Base-by-base conservation (phyloP, 2,888 invertebrate genomes). In the Drosophila incognita region DNA sequence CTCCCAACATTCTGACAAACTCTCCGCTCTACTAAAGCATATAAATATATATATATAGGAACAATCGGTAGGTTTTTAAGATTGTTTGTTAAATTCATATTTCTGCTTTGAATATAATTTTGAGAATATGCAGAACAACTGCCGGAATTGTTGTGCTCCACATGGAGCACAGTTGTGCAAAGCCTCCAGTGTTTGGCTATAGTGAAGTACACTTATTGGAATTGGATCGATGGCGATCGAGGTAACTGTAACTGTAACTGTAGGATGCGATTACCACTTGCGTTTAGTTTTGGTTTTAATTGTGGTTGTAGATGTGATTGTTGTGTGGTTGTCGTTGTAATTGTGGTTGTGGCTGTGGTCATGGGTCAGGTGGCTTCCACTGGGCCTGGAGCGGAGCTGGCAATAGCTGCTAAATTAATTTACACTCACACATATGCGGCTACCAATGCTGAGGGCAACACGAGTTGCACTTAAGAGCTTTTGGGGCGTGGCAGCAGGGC, bases 361-460 rank as follows among this genome's bases (percentile, higher is more conserved):
- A 4, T 13, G 2, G 56, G 64, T 79, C 75, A 74, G 79, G 59
- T 69, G 57, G 54, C 36, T 38, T 57, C 36, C 18, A 48, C 29
- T 56, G 13, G 56, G 24, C 5, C 38, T 48, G 38, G 31, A 52
- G 18, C 46, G 54, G 52, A 46, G 70, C 54, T 85, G 80, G 70
- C 83, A 74, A 72, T 64, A 61, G 70, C 63, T 79, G 87, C 59
- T 71, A 87, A 85, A 88, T 83, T 88, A 85, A 87, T 80, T 80
- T 85, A 46, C 18, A 18, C 35, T 36, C n/a, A 36, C 58, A 13
- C 7, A 27, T 10, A 11, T 24, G 51, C 40, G 35, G 40, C 59
- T 33, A 42, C 64, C 52, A 57, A 56, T 51, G 48, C 31, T n/a
- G 66, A 40, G 59, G 59, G 79, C 60, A 66, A 66, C 10, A 70